These are phyloP conservation scores for Anthoscopus minutus DNA, from an alignment of 2,113 vertebrate species.

Conservation along the genomic window DNA sequence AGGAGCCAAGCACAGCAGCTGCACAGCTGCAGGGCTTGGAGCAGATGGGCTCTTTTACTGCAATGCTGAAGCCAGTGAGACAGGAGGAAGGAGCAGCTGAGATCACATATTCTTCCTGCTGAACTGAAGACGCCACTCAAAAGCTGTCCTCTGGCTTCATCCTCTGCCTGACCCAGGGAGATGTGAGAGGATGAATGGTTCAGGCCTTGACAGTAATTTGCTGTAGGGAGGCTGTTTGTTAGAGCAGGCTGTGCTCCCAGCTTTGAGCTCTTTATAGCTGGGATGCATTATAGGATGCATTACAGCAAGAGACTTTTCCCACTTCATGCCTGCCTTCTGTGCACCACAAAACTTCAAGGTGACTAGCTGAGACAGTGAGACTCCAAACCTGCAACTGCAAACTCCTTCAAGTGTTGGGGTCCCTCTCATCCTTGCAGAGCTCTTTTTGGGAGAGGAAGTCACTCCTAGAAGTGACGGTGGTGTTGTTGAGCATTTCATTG, in stretches of 20 bases:
- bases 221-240: background rate
- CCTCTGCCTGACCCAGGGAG: background rate
- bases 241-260: background rate
- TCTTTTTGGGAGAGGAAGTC: background rate
- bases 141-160: background rate
- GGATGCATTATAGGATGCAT: background rate
- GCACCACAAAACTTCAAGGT: background rate
- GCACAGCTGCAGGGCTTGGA: background rate
- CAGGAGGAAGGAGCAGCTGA: constrained; percentile 24
- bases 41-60: background rate
- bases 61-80: background rate
- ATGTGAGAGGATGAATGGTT: background rate
- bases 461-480: background rate
- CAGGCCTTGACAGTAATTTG: background rate
- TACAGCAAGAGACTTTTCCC: background rate
- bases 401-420: background rate
- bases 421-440: background rate
- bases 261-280: background rate
- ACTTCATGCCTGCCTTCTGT: background rate
- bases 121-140: background rate
- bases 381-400: background rate
- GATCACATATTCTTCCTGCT: background rate
- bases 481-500: background rate
- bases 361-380: background rate
- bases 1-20: background rate